Evolutionary conservation across 1,140 invertebrate genomes (phyloP).

Genomic region (Drosophila nigrodunni): DNA sequence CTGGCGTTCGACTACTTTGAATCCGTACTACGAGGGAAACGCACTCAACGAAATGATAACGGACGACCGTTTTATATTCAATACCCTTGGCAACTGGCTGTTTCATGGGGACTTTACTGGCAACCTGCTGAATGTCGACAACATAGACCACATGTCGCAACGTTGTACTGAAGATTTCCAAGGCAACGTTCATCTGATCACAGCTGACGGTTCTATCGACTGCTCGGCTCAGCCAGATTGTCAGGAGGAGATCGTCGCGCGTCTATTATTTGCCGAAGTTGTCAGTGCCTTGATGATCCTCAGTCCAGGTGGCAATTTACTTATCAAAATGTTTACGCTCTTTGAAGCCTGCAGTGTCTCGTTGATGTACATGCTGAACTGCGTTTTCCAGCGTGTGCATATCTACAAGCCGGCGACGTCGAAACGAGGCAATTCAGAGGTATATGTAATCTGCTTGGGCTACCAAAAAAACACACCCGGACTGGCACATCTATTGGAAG

Average conservation of each 20-base stretch:
- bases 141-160: conserved; percentile 87
- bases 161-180: conserved; percentile 45
- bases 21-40: conserved; percentile 97
- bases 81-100: conserved; percentile 92
- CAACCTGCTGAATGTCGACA: conserved; percentile 90
- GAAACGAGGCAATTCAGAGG: conserved; percentile 97
- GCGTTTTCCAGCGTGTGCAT: conserved; percentile 87
- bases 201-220: conserved; percentile 97
- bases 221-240: conserved; percentile 93
- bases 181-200: conserved; percentile 87
- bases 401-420: conserved; percentile 96
- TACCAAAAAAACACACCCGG: conserved; percentile 48
- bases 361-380: conserved; percentile 92
- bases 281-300: conserved; percentile 90
- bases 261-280: conserved; percentile 93
- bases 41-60: conserved; percentile 89
- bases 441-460: conserved; percentile 92
- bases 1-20: conserved; percentile 94
- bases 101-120: conserved; percentile 95
- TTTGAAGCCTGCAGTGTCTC: conserved; percentile 93
- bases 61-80: conserved; percentile 93
- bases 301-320: conserved; percentile 89
- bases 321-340: conserved; percentile 97
- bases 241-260: conserved; percentile 92
- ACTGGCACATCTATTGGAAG: conserved; percentile 45